Evolutionary conservation across 2,113 vertebrate species (phyloP).

Genomic region (Galbula dea): DNA sequence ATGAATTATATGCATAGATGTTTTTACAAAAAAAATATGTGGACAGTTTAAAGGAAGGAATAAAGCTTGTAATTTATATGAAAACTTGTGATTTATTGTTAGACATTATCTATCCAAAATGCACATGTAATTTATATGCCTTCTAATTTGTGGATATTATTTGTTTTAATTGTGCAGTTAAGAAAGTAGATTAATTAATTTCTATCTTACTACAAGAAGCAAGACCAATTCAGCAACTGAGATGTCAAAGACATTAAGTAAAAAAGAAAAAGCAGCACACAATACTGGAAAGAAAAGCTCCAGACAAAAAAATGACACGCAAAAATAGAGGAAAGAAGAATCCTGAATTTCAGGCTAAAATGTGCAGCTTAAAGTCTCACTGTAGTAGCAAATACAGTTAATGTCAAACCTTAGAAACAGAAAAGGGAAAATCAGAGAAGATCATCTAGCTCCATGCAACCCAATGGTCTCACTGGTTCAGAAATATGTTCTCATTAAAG

Average conservation of each 20-base stretch:
- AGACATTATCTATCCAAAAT: too few species aligned
- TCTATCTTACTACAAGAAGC: too few species aligned
- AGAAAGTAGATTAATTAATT: too few species aligned
- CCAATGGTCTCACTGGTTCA: background rate
- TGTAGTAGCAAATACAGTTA: background rate
- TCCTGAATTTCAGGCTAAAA: background rate
- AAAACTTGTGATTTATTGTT: too few species aligned
- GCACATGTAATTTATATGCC: too few species aligned
- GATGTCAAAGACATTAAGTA: slow-evolving; percentile 35
- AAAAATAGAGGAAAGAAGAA: background rate
- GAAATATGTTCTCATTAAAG: background rate
- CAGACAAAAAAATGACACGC: background rate
- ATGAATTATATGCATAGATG: slow-evolving; percentile 34
- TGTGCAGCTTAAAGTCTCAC: background rate
- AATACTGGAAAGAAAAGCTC: background rate
- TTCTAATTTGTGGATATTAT: too few species aligned
- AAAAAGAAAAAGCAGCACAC: background rate
- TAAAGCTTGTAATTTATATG: too few species aligned
- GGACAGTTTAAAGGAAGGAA: too few species aligned
- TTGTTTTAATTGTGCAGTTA: too few species aligned
- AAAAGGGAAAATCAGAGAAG: background rate
- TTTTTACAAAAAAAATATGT: slow-evolving; percentile 65
- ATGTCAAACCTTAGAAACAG: background rate
- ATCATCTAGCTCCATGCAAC: background rate
- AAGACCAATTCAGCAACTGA: too few species aligned